These are phyloP conservation scores for Turdus rufiventris DNA, from an alignment of 2,113 vertebrate species.

Conservation along the genomic window DNA sequence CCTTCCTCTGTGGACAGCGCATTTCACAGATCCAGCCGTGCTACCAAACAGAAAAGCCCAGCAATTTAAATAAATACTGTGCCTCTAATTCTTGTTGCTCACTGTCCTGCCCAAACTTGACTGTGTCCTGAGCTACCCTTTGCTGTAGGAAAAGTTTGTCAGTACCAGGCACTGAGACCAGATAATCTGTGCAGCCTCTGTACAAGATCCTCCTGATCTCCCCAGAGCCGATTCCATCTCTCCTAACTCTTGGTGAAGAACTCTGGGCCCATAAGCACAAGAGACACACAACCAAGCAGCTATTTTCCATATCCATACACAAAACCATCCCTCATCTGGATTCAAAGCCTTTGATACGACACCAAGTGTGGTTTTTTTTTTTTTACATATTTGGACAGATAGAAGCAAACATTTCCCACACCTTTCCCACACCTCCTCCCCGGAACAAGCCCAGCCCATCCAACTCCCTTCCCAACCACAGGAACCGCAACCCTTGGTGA, in stretches of 20 bases:
- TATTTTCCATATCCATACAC: background rate
- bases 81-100: background rate
- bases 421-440: conserved; percentile 9
- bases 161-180: background rate
- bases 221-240: background rate
- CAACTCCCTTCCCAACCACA: background rate
- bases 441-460: background rate
- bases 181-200: background rate
- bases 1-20: background rate
- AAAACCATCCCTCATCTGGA: background rate
- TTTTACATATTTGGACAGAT: background rate
- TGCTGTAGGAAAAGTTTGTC: background rate
- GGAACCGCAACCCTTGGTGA: background rate
- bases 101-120: background rate
- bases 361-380: background rate
- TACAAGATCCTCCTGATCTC: background rate
- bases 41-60: background rate
- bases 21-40: background rate
- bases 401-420: background rate
- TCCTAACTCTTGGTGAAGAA: fast-evolving
- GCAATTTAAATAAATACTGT: background rate
- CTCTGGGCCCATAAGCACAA: background rate
- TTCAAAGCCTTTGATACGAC: background rate
- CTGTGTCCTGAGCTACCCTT: background rate
- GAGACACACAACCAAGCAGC: too few relatives aligned